These are phyloP conservation scores for Zalophus californianus DNA, from an alignment of 2,797 vertebrate genomes.

Conservation along the genomic window DNA sequence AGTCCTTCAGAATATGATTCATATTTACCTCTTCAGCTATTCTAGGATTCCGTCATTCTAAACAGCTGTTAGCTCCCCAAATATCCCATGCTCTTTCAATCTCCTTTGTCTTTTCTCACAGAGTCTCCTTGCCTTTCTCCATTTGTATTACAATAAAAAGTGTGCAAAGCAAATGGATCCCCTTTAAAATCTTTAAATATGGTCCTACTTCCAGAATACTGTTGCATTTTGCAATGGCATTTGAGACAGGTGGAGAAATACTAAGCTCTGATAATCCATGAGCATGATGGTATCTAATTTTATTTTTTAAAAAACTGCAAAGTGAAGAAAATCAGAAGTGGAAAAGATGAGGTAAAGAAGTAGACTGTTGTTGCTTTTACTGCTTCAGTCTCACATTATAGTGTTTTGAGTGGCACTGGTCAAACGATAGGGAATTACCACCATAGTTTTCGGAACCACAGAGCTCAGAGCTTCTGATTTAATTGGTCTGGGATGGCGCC, in stretches of 20 bases:
- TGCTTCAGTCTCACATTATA: not conserved
- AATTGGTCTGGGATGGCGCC: slow-evolving; percentile 27
- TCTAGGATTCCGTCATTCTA: not conserved
- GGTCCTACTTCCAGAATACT: slow-evolving; percentile 7
- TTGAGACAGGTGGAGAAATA: not conserved
- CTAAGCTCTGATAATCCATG: not conserved
- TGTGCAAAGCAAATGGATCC: not conserved
- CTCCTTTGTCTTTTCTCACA: not conserved
- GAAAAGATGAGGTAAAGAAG: not conserved
- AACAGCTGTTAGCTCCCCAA: not conserved
- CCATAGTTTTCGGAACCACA: not conserved
- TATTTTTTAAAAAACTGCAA: not conserved
- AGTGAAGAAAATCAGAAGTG: not conserved
- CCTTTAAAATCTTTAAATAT: not conserved
- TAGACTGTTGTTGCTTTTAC: not conserved
- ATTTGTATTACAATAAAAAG: not conserved
- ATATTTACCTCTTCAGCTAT: not conserved
- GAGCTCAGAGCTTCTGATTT: not conserved
- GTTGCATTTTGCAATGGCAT: not conserved
- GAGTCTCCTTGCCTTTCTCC: not conserved
- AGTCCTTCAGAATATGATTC: not conserved
- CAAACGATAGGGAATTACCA: not conserved
- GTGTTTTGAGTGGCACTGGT: not conserved
- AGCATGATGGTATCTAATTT: not conserved
- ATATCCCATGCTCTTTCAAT: not conserved